A percentile compares a stretch with the other conserved stretches of the same genome.
Evolutionary conservation across 64 coral and sea anemone species (phyloP).

Genomic region (Dendrophyllia cribrosa): DNA sequence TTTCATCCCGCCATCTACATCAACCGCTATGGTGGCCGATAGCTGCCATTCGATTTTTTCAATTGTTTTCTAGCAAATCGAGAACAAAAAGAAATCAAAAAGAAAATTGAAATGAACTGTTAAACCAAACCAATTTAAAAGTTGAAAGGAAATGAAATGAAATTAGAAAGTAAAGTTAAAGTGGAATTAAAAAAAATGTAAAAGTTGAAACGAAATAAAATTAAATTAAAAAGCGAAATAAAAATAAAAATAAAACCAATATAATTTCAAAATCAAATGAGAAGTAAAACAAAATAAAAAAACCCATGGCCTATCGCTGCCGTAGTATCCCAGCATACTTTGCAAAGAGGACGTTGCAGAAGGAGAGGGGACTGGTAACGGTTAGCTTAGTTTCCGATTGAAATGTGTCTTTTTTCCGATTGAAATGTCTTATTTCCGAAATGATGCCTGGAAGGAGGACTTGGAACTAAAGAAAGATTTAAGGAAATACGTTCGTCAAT

Average conservation of each 20-base stretch:
- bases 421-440: too few species aligned
- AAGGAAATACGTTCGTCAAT: too few species aligned
- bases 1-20: slow-evolving; percentile 35
- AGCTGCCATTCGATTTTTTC: slow-evolving; percentile 19
- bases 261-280: neutral
- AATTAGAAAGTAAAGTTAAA: slow-evolving; percentile 3
- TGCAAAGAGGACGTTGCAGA: neutral
- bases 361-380: neutral
- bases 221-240: too few species aligned
- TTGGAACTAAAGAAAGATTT: too few species aligned
- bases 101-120: neutral
- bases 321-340: neutral
- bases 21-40: slow-evolving; percentile 8
- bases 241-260: slow-evolving; percentile 5
- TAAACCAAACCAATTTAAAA: neutral
- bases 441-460: too few species aligned
- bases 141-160: neutral
- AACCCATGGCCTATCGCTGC: neutral
- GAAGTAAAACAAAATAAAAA: neutral
- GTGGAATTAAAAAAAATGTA: neutral
- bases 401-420: too few species aligned
- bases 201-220: too few species aligned
- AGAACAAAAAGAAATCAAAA: slow-evolving; percentile 9
- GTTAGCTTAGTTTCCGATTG: neutral
- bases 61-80: neutral